Percentiles rank a stretch among this genome's conserved stretches.
Evolutionary conservation across 2,113 vertebrate species (phyloP).

Genomic region (Girardinichthys multiradiatus): DNA sequence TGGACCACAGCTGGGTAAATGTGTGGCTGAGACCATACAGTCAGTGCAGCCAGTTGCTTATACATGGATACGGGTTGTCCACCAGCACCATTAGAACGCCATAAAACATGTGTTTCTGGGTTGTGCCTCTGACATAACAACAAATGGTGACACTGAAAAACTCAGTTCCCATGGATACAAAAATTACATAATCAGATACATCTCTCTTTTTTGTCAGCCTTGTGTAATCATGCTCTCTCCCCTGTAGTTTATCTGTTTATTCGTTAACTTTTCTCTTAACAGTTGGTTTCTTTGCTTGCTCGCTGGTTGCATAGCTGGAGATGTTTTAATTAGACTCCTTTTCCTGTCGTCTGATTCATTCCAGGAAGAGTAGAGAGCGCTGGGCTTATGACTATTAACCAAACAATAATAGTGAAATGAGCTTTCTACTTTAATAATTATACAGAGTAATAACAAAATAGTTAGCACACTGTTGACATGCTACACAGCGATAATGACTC

Average conservation of each 20-base stretch:
- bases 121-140: conserved; percentile 59
- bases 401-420: conserved; percentile 51
- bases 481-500: conserved; percentile 39
- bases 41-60: conserved; percentile 20
- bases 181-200: conserved; percentile 67
- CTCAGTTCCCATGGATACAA: conserved; percentile 80
- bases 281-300: conserved; percentile 28
- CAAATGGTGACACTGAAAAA: conserved; percentile 75
- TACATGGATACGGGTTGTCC: conserved; percentile 43
- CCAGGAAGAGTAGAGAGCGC: conserved; percentile 29
- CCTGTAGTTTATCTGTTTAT: conserved; percentile 49
- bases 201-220: conserved; percentile 58
- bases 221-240: conserved; percentile 60
- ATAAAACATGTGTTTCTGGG: conserved; percentile 44
- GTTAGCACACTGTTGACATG: conserved; percentile 43
- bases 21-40: conserved; percentile 20
- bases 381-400: conserved; percentile 50
- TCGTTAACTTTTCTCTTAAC: conserved; percentile 9
- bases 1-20: conserved; percentile 29
- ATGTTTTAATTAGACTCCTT: conserved; percentile 54
- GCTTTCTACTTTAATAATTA: conserved; percentile 66
- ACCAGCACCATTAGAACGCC: neutral
- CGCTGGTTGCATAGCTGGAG: conserved; percentile 39
- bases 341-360: conserved; percentile 42
- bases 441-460: conserved; percentile 49